Evolutionary conservation across 1,140 invertebrate species (phyloP).

Genomic region (Xylocopa sonorina): DNA sequence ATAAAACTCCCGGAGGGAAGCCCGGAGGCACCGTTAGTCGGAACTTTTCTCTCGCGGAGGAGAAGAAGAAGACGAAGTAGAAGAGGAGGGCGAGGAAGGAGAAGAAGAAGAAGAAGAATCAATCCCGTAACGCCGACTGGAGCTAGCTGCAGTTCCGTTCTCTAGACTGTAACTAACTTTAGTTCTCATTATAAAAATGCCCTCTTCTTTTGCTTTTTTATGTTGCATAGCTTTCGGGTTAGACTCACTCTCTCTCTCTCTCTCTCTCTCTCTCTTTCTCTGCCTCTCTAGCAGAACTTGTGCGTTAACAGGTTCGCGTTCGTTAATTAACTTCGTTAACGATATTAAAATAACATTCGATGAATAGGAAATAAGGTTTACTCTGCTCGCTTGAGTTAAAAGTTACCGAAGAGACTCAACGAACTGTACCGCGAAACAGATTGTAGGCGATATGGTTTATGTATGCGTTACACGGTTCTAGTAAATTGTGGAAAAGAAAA

Average conservation of each 20-base stretch:
- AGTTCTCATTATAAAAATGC: slow-evolving; percentile 23
- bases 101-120: slow-evolving; percentile 34
- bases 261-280: no score
- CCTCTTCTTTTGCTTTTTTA: neutral
- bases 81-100: slow-evolving; percentile 32
- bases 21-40: slow-evolving; percentile 42
- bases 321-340: no score
- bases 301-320: no score
- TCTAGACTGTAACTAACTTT: slow-evolving; percentile 45
- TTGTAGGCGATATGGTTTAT: neutral
- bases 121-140: slow-evolving; percentile 49
- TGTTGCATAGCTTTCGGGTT: neutral
- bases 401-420: no score
- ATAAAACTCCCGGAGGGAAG: slow-evolving; percentile 60
- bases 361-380: no score
- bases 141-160: neutral
- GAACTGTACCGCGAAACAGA: neutral
- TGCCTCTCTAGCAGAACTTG: no score
- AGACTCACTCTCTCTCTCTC: no score
- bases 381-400: no score
- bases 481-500: neutral
- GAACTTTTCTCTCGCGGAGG: slow-evolving; percentile 50
- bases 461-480: neutral
- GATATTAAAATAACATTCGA: no score
- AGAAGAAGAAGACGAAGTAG: slow-evolving; percentile 1